phyloP scores from a whole-genome alignment of 2,113 vertebrate genomes.

The Thymallus thymallus region DNA sequence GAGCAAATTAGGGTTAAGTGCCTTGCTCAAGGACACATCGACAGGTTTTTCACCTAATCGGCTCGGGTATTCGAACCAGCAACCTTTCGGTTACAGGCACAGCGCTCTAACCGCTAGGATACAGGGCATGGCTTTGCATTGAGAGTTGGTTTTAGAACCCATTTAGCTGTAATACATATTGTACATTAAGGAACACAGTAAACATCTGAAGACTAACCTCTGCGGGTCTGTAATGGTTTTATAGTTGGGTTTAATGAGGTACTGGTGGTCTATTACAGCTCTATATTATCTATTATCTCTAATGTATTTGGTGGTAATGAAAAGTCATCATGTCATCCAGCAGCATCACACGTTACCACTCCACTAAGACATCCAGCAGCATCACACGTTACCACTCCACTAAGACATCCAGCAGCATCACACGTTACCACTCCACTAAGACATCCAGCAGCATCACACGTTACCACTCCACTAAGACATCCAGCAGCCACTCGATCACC shows the following conservation, averaged over 20 bases:
- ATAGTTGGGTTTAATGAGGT: not conserved
- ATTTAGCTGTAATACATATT: conserved; percentile 35
- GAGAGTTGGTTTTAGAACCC: conserved; percentile 31
- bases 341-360: not conserved
- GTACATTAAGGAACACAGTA: not conserved
- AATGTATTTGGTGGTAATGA: not conserved
- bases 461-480: not conserved
- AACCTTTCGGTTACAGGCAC: too few relatives aligned
- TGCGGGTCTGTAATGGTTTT: not conserved
- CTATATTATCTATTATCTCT: not conserved
- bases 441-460: not conserved
- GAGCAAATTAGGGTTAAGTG: too few relatives aligned
- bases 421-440: not conserved
- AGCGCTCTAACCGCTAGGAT: too few relatives aligned
- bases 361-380: not conserved
- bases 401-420: not conserved
- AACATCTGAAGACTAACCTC: not conserved
- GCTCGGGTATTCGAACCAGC: too few relatives aligned
- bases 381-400: not conserved
- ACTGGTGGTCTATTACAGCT: not conserved
- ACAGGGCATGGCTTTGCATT: conserved; percentile 8
- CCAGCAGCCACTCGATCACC: conserved; percentile 52
- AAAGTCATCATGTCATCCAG: not conserved
- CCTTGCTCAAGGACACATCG: too few relatives aligned
- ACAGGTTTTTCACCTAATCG: too few relatives aligned